Conservation (phyloP, 2,113 vertebrate genomes). For the Catharus minimus region DNA sequence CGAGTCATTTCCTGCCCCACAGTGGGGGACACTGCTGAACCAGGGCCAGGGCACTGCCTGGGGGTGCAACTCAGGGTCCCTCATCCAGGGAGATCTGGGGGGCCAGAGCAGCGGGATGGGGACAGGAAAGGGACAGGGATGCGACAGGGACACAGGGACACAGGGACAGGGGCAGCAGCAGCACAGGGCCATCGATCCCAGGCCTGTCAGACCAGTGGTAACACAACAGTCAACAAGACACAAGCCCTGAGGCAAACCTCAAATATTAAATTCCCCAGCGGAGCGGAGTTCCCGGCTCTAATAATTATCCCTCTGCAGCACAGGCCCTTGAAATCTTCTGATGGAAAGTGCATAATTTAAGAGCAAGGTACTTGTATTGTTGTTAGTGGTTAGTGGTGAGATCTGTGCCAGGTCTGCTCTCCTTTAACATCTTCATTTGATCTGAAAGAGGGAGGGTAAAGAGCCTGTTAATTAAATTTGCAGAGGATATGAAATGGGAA, state of each 20-base stretch:
- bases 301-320: slow-evolving; percentile 34
- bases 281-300: slow-evolving; percentile 21
- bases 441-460: slow-evolving; percentile 64
- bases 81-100: rapidly evolving
- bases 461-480: slow-evolving; percentile 70
- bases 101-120: rapidly evolving
- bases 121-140: background rate
- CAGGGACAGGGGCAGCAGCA: background rate
- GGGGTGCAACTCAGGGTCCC: background rate
- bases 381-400: slow-evolving; percentile 63
- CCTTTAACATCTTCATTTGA: slow-evolving; percentile 68
- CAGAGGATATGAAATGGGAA: slow-evolving; percentile 69
- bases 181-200: background rate
- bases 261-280: slow-evolving; percentile 29
- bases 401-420: slow-evolving; percentile 55
- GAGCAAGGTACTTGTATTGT: slow-evolving; percentile 62
- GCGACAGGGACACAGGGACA: background rate
- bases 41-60: background rate
- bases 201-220: background rate
- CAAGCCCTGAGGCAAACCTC: slow-evolving; percentile 39
- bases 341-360: slow-evolving; percentile 63
- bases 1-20: background rate
- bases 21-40: background rate
- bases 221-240: slow-evolving; percentile 53
- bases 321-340: slow-evolving; percentile 54